Conservation (phyloP, 2,888 invertebrate species). For the Synergus laeviventris region DNA sequence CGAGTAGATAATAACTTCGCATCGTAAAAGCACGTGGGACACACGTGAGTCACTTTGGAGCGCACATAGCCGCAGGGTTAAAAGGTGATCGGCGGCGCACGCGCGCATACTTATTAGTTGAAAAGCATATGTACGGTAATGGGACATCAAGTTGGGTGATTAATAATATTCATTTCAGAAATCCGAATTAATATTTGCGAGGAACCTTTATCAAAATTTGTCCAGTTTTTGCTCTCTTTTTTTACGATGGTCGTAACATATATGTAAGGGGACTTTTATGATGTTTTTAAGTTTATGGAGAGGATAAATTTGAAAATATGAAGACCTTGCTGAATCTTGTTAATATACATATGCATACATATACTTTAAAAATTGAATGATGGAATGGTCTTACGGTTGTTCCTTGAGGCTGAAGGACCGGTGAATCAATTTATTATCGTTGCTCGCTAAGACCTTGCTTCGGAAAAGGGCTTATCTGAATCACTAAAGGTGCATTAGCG, state of each 20-base stretch:
- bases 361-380: neutral
- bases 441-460: constrained; percentile 29
- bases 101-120: constrained; percentile 23
- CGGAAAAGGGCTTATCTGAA: constrained; percentile 39
- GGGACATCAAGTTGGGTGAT: neutral
- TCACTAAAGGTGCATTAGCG: constrained; percentile 36
- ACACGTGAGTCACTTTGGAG: constrained; percentile 42
- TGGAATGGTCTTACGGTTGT: neutral
- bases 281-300: neutral
- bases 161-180: neutral
- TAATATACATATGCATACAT: neutral
- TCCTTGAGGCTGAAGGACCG: neutral
- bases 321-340: neutral
- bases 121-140: neutral
- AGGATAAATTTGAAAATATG: neutral
- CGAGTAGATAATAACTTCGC: constrained; percentile 51
- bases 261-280: neutral
- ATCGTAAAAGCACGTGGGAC: constrained; percentile 55
- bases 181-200: neutral
- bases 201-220: neutral
- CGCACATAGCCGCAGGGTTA: constrained; percentile 43
- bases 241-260: neutral
- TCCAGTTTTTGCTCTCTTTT: neutral
- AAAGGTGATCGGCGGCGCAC: constrained; percentile 48
- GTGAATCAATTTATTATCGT: constrained; percentile 32